A percentile compares a stretch with the other conserved stretches of the same genome.
These are phyloP conservation scores for Rugalucina vietnamica DNA, from an alignment of 2,888 invertebrate genomes.

Conservation along the genomic window DNA sequence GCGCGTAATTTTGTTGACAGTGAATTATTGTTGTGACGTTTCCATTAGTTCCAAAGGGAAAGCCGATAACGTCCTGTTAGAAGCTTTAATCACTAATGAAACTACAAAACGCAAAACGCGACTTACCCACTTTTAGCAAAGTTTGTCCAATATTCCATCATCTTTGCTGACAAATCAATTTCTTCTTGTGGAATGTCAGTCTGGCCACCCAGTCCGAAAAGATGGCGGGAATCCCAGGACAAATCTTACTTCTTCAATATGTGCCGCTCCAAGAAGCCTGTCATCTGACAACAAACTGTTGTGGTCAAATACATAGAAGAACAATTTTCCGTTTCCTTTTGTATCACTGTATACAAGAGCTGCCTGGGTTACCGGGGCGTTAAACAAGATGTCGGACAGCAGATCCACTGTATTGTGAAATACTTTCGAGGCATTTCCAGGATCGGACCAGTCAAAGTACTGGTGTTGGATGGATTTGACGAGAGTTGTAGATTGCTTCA, in stretches of 20 bases:
- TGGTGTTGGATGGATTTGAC: not conserved
- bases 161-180: not conserved
- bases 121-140: not conserved
- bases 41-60: too few species aligned
- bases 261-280: not conserved
- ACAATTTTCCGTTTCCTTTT: not conserved
- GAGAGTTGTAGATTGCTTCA: not conserved
- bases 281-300: not conserved
- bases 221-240: not conserved
- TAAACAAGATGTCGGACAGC: not conserved
- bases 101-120: too few species aligned
- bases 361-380: not conserved
- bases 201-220: too few species aligned
- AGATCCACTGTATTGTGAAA: not conserved
- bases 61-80: too few species aligned
- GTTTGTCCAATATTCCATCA: slow-evolving; percentile 10
- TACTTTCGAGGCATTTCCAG: not conserved
- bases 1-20: too few species aligned
- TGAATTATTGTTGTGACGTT: too few species aligned
- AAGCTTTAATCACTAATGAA: too few species aligned
- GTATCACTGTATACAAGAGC: not conserved
- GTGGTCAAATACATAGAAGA: not conserved
- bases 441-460: not conserved
- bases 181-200: not conserved
- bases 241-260: not conserved